A percentile compares a stretch with the other conserved stretches of the same genome.
Evolutionary conservation across 2,888 invertebrate genomes (phyloP).

Genomic region (Protula sp.): DNA sequence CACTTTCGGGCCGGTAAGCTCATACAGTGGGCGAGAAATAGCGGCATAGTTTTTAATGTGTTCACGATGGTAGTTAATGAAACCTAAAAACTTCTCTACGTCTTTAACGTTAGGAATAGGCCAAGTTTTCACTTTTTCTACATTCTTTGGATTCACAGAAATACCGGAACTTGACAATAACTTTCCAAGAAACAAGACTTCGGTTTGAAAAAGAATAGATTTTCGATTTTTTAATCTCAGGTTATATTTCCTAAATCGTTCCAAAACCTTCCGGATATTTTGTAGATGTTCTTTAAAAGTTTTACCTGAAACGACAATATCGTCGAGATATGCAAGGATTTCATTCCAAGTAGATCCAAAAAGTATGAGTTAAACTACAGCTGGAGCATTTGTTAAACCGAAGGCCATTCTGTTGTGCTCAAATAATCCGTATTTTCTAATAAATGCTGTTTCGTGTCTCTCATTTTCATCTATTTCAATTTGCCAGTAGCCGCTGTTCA

Average conservation of each 20-base stretch:
- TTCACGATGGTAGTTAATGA: background rate
- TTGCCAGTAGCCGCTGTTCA: conserved; percentile 5
- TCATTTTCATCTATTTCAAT: background rate
- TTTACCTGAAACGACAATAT: background rate
- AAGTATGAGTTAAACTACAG: background rate
- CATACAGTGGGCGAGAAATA: background rate
- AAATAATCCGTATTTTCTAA: conserved; percentile 3
- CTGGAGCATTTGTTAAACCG: conserved; percentile 4
- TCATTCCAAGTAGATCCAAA: background rate
- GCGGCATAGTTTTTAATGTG: background rate
- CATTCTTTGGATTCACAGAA: background rate
- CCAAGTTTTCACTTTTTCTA: background rate
- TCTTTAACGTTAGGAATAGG: background rate
- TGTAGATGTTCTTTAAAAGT: background rate
- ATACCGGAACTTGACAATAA: background rate
- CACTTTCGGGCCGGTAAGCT: background rate
- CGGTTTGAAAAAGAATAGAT: conserved; percentile 1
- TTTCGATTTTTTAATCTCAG: conserved; percentile 5
- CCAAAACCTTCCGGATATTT: background rate
- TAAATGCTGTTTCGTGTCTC: conserved; percentile 4
- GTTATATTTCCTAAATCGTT: background rate
- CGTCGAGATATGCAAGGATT: conserved; percentile 7
- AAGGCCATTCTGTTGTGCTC: conserved; percentile 2
- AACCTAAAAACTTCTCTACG: background rate
- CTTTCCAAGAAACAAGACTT: conserved; percentile 3